phyloP scores from a whole-genome alignment of 1,140 invertebrate species.

The Drosophila micromelanica region DNA sequence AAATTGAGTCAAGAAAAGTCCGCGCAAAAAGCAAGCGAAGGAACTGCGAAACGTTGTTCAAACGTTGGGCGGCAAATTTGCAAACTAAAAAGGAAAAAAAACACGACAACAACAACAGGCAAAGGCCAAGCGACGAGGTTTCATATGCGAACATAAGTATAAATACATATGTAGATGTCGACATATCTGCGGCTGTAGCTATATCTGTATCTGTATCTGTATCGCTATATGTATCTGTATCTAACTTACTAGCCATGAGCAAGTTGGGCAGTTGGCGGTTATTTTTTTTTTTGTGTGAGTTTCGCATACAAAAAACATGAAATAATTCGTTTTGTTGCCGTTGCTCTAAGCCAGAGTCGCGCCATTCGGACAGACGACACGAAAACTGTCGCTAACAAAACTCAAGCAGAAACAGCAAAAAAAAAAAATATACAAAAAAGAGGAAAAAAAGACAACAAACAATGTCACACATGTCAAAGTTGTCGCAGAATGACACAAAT shows the following conservation, averaged over 20 bases:
- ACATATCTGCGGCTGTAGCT: constrained; percentile 50
- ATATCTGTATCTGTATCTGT: constrained; percentile 54
- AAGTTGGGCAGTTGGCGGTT: constrained; percentile 42
- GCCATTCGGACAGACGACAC: constrained; percentile 64
- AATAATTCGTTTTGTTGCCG: constrained; percentile 69
- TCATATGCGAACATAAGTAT: constrained; percentile 27
- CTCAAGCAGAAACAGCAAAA: constrained; percentile 32
- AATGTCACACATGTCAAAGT: constrained; percentile 83
- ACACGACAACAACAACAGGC: constrained; percentile 26
- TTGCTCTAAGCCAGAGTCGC: constrained; percentile 60
- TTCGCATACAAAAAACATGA: constrained; percentile 63
- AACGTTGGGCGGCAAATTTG: constrained; percentile 69
- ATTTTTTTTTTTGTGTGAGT: constrained; percentile 46
- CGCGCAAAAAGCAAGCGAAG: constrained; percentile 27
- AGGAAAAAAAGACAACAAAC: constrained; percentile 52
- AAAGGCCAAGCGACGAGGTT: constrained; percentile 46
- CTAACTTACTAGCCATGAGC: constrained; percentile 68
- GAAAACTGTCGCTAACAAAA: constrained; percentile 70
- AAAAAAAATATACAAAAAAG: constrained; percentile 21
- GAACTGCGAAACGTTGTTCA: constrained; percentile 49
- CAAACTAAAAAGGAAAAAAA: constrained; percentile 17
- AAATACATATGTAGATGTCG: constrained; percentile 22
- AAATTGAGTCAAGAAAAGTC: constrained; percentile 56
- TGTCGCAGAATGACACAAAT: constrained; percentile 82
- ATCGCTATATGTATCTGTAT: constrained; percentile 31